Conservation (phyloP, 64 coral and sea anemone species). For the Stylophora pistillata region DNA sequence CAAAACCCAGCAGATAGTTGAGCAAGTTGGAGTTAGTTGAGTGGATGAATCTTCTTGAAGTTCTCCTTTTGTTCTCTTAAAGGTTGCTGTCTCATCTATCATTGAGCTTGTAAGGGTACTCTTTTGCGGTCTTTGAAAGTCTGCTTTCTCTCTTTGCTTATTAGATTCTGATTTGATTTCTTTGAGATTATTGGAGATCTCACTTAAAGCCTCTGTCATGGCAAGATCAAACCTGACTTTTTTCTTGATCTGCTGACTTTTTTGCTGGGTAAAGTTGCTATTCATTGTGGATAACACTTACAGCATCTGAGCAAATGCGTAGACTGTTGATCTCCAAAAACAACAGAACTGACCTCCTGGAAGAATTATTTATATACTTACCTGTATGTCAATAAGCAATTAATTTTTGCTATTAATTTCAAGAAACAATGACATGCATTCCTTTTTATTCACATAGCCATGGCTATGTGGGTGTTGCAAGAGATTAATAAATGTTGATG, state of each 20-base stretch:
- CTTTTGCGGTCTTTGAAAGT: neutral
- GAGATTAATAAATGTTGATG: no score
- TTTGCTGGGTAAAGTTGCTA: neutral
- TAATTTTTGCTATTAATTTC: no score
- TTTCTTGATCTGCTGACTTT: neutral
- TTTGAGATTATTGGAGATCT: neutral
- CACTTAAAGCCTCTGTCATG: slow-evolving; percentile 1
- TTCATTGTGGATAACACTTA: neutral
- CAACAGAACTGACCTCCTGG: neutral
- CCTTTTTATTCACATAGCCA: no score
- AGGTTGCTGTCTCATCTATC: neutral
- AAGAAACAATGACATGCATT: no score
- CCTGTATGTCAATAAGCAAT: no score
- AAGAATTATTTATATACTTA: no score
- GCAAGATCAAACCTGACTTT: neutral
- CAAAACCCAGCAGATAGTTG: neutral
- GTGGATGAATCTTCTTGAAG: neutral
- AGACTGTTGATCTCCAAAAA: neutral
- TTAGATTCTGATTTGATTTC: neutral
- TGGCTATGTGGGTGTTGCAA: no score
- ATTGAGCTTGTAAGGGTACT: neutral
- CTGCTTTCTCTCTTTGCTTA: neutral
- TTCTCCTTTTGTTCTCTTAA: neutral
- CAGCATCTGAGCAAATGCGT: neutral
- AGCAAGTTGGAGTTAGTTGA: neutral